Evolutionary conservation across 2,888 invertebrate genomes (phyloP).

Genomic region (Gryllus longicercus): DNA sequence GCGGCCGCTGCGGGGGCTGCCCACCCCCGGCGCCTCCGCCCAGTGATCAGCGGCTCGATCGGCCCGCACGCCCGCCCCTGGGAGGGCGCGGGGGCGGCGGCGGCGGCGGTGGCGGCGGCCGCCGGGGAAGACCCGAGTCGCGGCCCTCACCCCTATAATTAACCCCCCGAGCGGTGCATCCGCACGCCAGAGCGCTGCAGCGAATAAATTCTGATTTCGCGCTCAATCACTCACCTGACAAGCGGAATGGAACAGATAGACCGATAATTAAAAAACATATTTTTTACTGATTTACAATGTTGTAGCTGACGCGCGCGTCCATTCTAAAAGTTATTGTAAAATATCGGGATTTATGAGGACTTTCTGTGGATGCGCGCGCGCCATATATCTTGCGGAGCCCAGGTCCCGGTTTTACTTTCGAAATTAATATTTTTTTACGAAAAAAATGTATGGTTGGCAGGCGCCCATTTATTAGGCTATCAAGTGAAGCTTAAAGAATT

Average conservation of each 20-base stretch:
- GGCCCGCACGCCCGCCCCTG: neutral
- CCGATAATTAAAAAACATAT: conserved; percentile 23
- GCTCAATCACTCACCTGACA: conserved; percentile 24
- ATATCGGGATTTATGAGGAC: conserved; percentile 23
- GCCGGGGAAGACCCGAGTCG: neutral
- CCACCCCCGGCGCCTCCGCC: neutral
- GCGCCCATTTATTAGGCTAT: conserved; percentile 17
- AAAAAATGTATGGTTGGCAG: neutral
- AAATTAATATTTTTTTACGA: conserved; percentile 24
- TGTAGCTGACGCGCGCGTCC: conserved; percentile 22
- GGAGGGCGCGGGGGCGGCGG: conserved; percentile 20
- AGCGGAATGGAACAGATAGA: conserved; percentile 24
- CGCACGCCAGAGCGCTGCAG: neutral
- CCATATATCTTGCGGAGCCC: conserved; percentile 10
- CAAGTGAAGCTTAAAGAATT: conserved; percentile 17
- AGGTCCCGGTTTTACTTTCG: conserved; percentile 20
- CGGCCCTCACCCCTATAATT: conserved; percentile 3
- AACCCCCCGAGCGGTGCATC: conserved; percentile 21
- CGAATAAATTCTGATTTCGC: neutral
- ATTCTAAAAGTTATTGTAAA: conserved; percentile 25
- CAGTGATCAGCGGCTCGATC: neutral
- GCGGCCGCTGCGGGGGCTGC: too few relatives aligned
- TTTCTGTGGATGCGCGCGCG: conserved; percentile 5
- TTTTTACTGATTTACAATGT: conserved; percentile 23
- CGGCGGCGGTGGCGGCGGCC: neutral